Evolutionary conservation across 2,797 vertebrate genomes (phyloP), one percentile per base, ranked within the genome.

Genomic region (Enteromius paludinosus): DNA sequence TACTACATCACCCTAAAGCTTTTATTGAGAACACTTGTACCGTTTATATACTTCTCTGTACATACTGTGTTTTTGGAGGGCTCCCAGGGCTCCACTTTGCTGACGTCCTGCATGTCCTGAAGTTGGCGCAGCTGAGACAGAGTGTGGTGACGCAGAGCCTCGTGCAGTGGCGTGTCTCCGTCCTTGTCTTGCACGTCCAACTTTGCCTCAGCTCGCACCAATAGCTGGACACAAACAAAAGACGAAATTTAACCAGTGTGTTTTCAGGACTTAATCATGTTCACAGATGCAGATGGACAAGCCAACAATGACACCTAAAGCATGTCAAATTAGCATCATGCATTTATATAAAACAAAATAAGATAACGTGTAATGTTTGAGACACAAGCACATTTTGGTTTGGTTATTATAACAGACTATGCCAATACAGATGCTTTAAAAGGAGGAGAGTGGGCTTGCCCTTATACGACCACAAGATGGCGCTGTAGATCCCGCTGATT

Each of bases 61-160:
- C 92, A 91, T 94, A 99, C 98, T 88, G 98, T 99, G 95, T 99
- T 99, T 94, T 99, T 99, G 87, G 97, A 99, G 66, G 98, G 98
- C 89, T 99, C 98, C 97, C 98, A 99, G 87, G 97, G 96, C 93
- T 99, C 98, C 81, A 99, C 98, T 93, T 99, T 99, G 91, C 98
- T 98, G 92, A 99, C 98, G 84, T 99, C 98, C 93, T 99, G 98
- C 98, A 99, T 99, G 90, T 99, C 98, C 91, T 99, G 98, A 41
- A 99, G 97, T 38, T 99, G 98, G 71, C 98, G 96, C 77, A 99
- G 95, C 87, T 99, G 98, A 86, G 97, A 99, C 88, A 99, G 92
- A 0, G 98, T 99, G 88, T 99, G 98, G 92, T 99, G 98, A 72
- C 98, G 95, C 87, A 99, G 95, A 86, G 98, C 98, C 93, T 99